Percentiles rank a stretch among this genome's conserved stretches.
These are phyloP conservation scores for Crioceris asparagi DNA, from an alignment of 2,888 invertebrate genomes.

Conservation along the genomic window DNA sequence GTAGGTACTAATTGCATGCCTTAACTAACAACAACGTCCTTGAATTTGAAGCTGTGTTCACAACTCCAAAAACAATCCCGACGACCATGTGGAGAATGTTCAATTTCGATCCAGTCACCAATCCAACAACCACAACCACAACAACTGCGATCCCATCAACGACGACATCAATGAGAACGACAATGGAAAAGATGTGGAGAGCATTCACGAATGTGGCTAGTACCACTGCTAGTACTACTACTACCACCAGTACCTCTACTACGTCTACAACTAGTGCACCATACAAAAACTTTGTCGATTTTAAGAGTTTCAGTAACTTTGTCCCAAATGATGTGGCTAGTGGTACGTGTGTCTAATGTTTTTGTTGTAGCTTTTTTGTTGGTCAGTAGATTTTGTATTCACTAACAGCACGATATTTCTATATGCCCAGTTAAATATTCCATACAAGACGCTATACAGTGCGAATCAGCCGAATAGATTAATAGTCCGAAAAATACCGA, in stretches of 20 bases:
- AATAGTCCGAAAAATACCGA: too few relatives aligned
- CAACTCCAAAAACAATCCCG: slow-evolving; percentile 30
- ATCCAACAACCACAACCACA: slow-evolving; percentile 24
- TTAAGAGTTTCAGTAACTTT: slow-evolving; percentile 35
- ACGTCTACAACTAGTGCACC: too few relatives aligned
- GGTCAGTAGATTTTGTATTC: too few relatives aligned
- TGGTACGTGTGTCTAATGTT: slow-evolving; percentile 28
- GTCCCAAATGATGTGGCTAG: slow-evolving; percentile 29
- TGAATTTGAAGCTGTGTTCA: slow-evolving; percentile 23
- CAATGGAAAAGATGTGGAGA: slow-evolving; percentile 32
- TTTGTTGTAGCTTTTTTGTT: too few relatives aligned
- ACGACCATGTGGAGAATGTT: slow-evolving; percentile 23
- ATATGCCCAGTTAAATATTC: too few relatives aligned
- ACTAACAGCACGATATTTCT: too few relatives aligned
- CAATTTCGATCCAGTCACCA: slow-evolving; percentile 23
- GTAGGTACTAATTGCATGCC: slow-evolving; percentile 2
- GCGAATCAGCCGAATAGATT: too few relatives aligned
- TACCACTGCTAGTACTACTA: slow-evolving; percentile 11
- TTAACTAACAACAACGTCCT: neutral
- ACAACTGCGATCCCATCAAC: slow-evolving; percentile 18
- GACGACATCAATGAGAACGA: slow-evolving; percentile 23
- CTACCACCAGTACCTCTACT: slow-evolving; percentile 11
- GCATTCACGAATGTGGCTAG: slow-evolving; percentile 33
- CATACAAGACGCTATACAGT: too few relatives aligned
- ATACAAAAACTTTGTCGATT: slow-evolving; percentile 34